Evolutionary conservation across 1,140 invertebrate species (phyloP), one percentile per base, ranked within the genome.

Genomic region (Drosophila ananassae): DNA sequence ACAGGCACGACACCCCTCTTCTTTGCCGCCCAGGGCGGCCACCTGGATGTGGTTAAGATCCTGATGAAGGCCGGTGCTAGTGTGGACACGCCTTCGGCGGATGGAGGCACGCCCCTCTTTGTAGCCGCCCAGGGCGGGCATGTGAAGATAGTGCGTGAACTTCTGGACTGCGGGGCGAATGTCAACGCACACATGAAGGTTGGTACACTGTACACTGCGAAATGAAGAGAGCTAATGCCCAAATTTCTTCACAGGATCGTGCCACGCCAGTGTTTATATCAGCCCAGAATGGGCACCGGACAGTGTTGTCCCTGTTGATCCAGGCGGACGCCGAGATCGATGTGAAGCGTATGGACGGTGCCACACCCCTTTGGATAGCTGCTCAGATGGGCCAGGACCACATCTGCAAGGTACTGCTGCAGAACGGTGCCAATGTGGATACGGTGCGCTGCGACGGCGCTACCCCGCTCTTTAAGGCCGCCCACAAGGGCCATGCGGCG

Each of bases 41-140:
- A 95, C 92, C 92, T 97, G 62, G 97, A 98, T 81, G 95, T 98
- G 37, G 96, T 96, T 4, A 92, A 93, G 50, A 92, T 96, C 56
- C 92, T 98, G 66, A 92, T 98, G 39, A 95, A 97, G 60, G 93
- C 95, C 79, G 95, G 95, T 6, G 96, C 97, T 2, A 93, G 93
- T 57, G 95, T 98, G 25, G 96, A 98, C 92, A 95, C 95, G 2
- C 94, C 95, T 2, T 98, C 97, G 79, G 94, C 98, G 96, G 97
- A 98, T 92, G 98, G 98, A 10, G 97, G 97, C 48, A 98, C 97
- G 28, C 96, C 97, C 0, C 92, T 98, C 57, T 97, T 98, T 92
- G 97, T 98, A 17, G 97, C 97, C 13, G 97, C 97, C 81, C 97
- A 98, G 92, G 97, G 96, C 82, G 98, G 97, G 8, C 96, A 98